A percentile compares a stretch with the other conserved stretches of the same genome.
phyloP scores from a whole-genome alignment of 2,113 vertebrate species.

The Festucalex cinctus region DNA sequence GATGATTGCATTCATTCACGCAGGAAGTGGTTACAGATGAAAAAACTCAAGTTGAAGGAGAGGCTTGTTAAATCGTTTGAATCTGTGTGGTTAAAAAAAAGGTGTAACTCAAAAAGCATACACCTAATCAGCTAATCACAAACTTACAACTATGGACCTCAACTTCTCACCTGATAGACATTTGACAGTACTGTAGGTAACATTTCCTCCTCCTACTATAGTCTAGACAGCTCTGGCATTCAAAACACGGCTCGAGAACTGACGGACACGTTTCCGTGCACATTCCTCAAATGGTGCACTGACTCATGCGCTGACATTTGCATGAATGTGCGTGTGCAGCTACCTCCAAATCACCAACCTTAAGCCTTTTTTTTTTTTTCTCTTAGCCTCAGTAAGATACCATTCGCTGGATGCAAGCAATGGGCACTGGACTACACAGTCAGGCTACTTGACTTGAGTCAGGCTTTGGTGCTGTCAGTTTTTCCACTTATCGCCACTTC shows the following conservation, averaged over 20 bases:
- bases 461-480: too few species aligned
- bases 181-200: conserved; percentile 16
- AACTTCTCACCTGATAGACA: conserved; percentile 11
- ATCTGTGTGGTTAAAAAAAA: conserved; percentile 17
- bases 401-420: conserved; percentile 22
- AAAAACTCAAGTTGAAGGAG: conserved; percentile 41
- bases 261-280: conserved; percentile 16
- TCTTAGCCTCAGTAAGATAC: conserved; percentile 18
- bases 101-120: conserved; percentile 21
- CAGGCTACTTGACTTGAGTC: neutral
- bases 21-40: conserved; percentile 47
- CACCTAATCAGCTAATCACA: neutral
- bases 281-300: conserved; percentile 57
- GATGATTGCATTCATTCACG: conserved; percentile 54
- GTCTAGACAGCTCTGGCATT: conserved; percentile 51
- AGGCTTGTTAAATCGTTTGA: conserved; percentile 42
- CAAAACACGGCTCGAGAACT: conserved; percentile 37
- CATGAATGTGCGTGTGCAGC: conserved; percentile 43
- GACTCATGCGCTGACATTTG: conserved; percentile 51
- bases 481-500: too few species aligned
- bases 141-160: neutral
- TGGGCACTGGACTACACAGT: neutral
- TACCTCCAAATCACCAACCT: conserved; percentile 38
- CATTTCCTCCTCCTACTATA: conserved; percentile 19
- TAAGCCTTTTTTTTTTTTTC: conserved; percentile 29